phyloP scores from a whole-genome alignment of 2,888 invertebrate genomes.

The Chloroclystis v-ata region DNA sequence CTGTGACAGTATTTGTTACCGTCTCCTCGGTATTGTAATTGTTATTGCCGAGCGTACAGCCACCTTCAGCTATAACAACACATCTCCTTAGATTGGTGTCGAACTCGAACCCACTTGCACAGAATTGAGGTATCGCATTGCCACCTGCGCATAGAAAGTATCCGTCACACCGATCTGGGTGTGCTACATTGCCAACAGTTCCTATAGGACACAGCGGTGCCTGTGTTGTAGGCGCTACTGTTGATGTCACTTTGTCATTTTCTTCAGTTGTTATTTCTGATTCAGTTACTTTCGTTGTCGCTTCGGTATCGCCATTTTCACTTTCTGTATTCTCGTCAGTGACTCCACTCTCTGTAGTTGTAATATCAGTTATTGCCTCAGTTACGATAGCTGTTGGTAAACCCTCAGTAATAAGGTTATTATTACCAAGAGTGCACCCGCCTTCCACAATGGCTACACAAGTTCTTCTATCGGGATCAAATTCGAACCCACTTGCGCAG shows the following conservation, averaged over 20 bases:
- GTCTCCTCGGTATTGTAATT: neutral
- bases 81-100: constrained; percentile 30
- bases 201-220: constrained; percentile 19
- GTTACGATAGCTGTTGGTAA: too few species aligned
- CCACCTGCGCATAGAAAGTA: constrained; percentile 34
- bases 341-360: too few species aligned
- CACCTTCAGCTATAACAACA: constrained; percentile 29
- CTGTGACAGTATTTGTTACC: constrained; percentile 1
- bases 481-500: constrained; percentile 14
- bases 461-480: constrained; percentile 9
- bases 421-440: too few species aligned
- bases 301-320: too few species aligned
- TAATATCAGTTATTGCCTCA: too few species aligned
- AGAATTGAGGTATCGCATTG: constrained; percentile 23
- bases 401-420: too few species aligned
- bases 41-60: constrained; percentile 27
- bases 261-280: too few species aligned
- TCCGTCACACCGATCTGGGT: constrained; percentile 22
- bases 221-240: constrained; percentile 11
- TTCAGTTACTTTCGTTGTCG: too few species aligned
- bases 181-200: constrained; percentile 22
- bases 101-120: constrained; percentile 35
- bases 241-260: too few species aligned
- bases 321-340: too few species aligned
- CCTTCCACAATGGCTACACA: too few species aligned